Evolutionary conservation across 2,888 invertebrate genomes (phyloP).

Genomic region (Sipha maydis): DNA sequence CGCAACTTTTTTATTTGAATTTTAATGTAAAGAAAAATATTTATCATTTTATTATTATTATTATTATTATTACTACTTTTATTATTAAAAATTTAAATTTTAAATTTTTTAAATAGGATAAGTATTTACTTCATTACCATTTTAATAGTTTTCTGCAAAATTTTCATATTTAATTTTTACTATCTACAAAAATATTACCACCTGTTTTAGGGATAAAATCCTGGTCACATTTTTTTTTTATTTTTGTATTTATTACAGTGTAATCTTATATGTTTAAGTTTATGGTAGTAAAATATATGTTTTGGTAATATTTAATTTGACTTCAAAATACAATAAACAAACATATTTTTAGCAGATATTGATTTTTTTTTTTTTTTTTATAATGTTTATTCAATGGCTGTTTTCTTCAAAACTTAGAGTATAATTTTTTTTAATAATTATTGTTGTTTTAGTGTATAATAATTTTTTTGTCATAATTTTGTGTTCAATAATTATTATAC

Average conservation of each 20-base stretch:
- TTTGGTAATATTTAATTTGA: neutral
- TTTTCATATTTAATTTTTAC: neutral
- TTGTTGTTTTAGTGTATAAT: slow-evolving; percentile 13
- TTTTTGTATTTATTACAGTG: neutral
- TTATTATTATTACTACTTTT: neutral
- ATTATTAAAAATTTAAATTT: neutral
- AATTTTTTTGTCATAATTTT: slow-evolving; percentile 10
- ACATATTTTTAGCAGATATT: neutral
- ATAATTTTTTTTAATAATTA: neutral
- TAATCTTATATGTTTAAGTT: neutral
- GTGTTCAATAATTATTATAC: slow-evolving; percentile 25
- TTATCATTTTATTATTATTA: neutral
- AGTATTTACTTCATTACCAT: slow-evolving; percentile 10
- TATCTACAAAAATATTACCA: neutral
- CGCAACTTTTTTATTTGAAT: neutral
- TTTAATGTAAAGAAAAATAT: neutral
- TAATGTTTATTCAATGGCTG: neutral
- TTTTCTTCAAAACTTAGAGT: neutral
- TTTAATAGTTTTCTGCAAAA: neutral
- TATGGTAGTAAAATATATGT: neutral
- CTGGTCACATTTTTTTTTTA: neutral
- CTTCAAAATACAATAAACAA: neutral
- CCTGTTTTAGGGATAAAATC: neutral
- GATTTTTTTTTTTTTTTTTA: no score
- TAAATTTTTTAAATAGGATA: neutral